Base-by-base conservation (phyloP, 2,797 vertebrate genomes). In the Knipowitschia caucasica region DNA sequence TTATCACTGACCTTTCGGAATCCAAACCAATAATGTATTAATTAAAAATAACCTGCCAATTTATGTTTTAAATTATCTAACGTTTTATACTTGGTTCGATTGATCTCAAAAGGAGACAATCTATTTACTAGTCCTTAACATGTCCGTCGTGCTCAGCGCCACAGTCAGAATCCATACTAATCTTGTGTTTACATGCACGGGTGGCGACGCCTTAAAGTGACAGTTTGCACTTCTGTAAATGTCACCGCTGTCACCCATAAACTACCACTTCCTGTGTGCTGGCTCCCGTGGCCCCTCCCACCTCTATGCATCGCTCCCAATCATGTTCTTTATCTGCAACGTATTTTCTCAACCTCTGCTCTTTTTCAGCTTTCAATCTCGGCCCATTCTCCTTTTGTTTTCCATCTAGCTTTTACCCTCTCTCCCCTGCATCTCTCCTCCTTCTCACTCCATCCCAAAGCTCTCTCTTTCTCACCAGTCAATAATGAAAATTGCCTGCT, bases 401-500 rank as follows among this genome's bases (percentile, higher is more conserved):
- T 80, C 78, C 62, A 73, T 82, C 67, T 75, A 45, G 38, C 67
- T 43, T n/a, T n/a, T 78, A 26, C 3, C 66, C 67, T 34, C 36
- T 59, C 15, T 56, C 26, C 30, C 1, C 44, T 10, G 11, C 20
- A 2, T 1, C 18, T 2, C 11, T 30, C 2, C 42, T 2, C 55
- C 24, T n/a, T 1, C 47, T 34, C 39, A 23, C 21, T 5, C 30
- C 42, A 15, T 45, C 20, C 51, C 23, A 10, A 44, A 27, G n/a
- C 38, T 17, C 29, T 51, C 44, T 53, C 72, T 83, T 81, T 76
- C 80, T 81, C 82, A 76, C 77, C 79, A 90, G 90, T 90, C 87
- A 84, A 89, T 91, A 90, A 90, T 89, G 85, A 89, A 89, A 89
- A 89, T 89, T 87, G 87, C 85, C 85, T 84, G 88, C 87, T 88